A percentile compares a stretch with the other conserved stretches of the same genome.
phyloP scores from a whole-genome alignment of 1,140 invertebrate genomes.

The Meloidogyne exigua region DNA sequence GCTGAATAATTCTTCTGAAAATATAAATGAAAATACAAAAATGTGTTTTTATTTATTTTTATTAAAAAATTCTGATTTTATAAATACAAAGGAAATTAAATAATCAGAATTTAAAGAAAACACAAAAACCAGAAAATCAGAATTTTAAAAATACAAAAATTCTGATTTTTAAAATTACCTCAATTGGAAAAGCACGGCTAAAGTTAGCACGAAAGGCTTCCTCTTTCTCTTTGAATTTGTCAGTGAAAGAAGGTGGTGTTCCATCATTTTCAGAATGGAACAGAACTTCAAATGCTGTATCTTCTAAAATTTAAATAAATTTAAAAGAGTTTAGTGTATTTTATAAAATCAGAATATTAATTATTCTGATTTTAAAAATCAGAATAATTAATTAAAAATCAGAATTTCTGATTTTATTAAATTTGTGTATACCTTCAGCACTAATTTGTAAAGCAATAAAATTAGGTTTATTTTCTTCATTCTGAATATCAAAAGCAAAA shows the following conservation, averaged over 20 bases:
- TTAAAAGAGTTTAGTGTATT: too few species aligned
- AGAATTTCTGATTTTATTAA: too few species aligned
- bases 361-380: too few species aligned
- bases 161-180: background rate
- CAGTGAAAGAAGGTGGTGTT: background rate
- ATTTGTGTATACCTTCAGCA: background rate
- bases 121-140: too few species aligned
- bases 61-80: too few species aligned
- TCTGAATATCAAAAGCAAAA: conserved; percentile 12
- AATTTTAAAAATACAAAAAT: too few species aligned
- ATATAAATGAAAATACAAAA: background rate
- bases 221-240: background rate
- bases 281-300: conserved; percentile 17
- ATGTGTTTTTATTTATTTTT: too few species aligned
- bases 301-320: conserved; percentile 1
- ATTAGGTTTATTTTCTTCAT: conserved; percentile 4
- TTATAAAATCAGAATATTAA: too few species aligned
- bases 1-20: conserved; percentile 13
- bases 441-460: conserved; percentile 28
- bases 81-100: too few species aligned
- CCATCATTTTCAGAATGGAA: conserved; percentile 20
- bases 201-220: conserved; percentile 19
- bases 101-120: too few species aligned
- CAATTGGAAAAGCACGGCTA: conserved; percentile 17
- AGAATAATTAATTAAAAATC: too few species aligned